Evolutionary conservation across 2,113 vertebrate genomes (phyloP).

Genomic region (Chloropsis cyanopogon): DNA sequence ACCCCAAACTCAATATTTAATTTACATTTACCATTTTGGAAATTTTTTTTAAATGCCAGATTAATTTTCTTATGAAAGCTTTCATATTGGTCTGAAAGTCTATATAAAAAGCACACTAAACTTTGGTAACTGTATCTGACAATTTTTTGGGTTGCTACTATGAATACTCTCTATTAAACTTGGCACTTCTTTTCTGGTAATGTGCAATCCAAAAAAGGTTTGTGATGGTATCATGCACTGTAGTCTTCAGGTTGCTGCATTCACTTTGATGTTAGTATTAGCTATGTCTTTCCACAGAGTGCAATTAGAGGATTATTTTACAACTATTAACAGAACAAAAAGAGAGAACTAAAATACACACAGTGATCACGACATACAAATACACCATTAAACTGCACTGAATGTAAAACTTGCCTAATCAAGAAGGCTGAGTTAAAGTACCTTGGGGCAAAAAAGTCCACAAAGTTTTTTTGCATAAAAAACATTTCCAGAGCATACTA

Average conservation of each 20-base stretch:
- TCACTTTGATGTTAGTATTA: background rate
- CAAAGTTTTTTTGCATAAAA: background rate
- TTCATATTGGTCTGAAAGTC: background rate
- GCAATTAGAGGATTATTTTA: slow-evolving; percentile 19
- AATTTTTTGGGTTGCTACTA: background rate
- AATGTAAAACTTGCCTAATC: background rate
- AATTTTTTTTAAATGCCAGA: background rate
- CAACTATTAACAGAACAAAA: background rate
- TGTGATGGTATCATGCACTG: background rate
- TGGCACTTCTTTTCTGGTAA: background rate
- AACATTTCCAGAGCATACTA: background rate
- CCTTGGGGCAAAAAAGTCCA: background rate
- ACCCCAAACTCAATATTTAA: background rate
- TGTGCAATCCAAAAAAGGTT: background rate
- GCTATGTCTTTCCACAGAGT: background rate
- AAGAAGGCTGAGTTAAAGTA: background rate
- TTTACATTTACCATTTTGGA: background rate
- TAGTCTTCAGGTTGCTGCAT: background rate
- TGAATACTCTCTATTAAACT: background rate
- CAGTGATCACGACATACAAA: background rate
- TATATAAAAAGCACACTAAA: background rate
- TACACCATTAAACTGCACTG: background rate
- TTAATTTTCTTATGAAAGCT: background rate
- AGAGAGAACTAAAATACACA: background rate
- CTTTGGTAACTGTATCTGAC: background rate